Conservation (phyloP, 2,113 vertebrate species). For the Bucco capensis region DNA sequence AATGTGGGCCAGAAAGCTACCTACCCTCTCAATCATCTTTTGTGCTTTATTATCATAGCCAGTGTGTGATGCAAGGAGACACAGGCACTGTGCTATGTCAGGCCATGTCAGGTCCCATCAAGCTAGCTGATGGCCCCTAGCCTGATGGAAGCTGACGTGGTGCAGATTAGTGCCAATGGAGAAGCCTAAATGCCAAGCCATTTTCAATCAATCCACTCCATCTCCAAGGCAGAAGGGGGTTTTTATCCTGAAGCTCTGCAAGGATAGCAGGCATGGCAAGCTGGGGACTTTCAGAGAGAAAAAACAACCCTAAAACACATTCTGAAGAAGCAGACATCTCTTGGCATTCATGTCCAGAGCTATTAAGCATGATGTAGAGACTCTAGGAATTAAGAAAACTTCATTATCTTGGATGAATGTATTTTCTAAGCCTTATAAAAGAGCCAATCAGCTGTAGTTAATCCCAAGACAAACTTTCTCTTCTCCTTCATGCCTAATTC, state of each 20-base stretch:
- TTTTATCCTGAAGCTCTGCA: constrained; percentile 38
- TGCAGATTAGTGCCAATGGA: constrained; percentile 38
- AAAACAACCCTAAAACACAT: not conserved
- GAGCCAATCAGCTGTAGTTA: not conserved
- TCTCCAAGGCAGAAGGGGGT: not conserved
- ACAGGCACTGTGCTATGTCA: constrained; percentile 46
- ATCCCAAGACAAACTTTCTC: not conserved
- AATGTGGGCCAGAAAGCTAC: not conserved
- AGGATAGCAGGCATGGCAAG: not conserved
- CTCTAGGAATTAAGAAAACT: not conserved
- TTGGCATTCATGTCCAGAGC: not conserved
- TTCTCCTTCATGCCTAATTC: not conserved
- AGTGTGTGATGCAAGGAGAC: constrained; percentile 54
- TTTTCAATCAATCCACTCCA: not conserved
- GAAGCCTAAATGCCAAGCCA: constrained; percentile 55
- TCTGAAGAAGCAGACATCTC: not conserved
- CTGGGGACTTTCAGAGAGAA: not conserved
- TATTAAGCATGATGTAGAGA: not conserved
- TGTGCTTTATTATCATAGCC: not conserved
- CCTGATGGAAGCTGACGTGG: constrained; percentile 22
- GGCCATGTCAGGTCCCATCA: constrained; percentile 55
- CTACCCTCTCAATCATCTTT: not conserved
- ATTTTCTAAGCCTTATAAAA: not conserved
- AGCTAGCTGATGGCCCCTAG: not conserved
- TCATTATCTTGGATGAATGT: not conserved